These are phyloP conservation scores for Enteromius afrohamiltoni DNA, from an alignment of 2,797 vertebrate species.

Conservation along the genomic window DNA sequence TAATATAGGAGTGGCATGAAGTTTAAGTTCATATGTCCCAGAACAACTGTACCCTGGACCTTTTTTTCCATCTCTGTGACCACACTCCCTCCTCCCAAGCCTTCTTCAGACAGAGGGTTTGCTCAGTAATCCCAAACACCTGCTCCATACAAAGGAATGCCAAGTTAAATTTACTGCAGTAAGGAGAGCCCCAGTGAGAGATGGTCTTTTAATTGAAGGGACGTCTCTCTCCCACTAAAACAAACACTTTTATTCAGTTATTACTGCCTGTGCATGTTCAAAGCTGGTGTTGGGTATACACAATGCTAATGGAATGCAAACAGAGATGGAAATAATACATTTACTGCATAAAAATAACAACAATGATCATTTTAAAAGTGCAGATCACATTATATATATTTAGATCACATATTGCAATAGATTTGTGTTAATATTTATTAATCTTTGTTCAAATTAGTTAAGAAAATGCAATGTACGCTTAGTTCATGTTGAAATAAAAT, in stretches of 20 bases:
- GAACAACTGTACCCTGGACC: slow-evolving; percentile 59
- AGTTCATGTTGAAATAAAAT: background rate
- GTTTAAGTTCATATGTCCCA: slow-evolving; percentile 69
- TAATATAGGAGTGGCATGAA: slow-evolving; percentile 52
- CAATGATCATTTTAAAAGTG: background rate
- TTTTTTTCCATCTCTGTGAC: slow-evolving; percentile 55
- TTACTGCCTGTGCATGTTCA: background rate
- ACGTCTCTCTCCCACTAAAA: slow-evolving; percentile 46
- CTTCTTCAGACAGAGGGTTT: slow-evolving; percentile 70
- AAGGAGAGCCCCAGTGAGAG: slow-evolving; percentile 80
- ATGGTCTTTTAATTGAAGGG: slow-evolving; percentile 86
- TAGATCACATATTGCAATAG: background rate
- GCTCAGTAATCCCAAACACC: slow-evolving; percentile 87
- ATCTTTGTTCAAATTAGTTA: too few relatives aligned
- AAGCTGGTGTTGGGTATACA: background rate
- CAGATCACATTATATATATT: background rate
- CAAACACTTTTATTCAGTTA: slow-evolving; percentile 2
- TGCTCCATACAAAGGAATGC: slow-evolving; percentile 87
- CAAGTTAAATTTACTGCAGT: slow-evolving; percentile 89
- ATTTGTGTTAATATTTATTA: background rate
- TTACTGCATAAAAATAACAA: background rate
- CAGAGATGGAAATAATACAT: background rate
- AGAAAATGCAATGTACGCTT: background rate
- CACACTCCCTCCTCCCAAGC: slow-evolving; percentile 22
- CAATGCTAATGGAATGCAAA: background rate